Base-by-base conservation (phyloP, 2,113 vertebrate species). In the Lagopus leucura region DNA sequence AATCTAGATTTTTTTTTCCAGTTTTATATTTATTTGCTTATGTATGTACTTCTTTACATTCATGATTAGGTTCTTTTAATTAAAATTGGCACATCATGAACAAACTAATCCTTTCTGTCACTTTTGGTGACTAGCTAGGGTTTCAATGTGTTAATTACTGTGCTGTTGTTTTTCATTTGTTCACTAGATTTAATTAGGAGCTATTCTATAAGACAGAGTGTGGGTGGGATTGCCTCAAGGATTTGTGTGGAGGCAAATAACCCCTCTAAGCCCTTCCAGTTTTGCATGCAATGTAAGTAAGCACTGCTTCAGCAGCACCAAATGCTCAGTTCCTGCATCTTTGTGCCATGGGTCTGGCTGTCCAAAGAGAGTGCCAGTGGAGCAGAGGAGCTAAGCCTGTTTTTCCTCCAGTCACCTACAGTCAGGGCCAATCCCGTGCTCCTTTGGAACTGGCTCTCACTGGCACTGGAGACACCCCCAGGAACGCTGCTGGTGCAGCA, bases 211-310 rank as follows among this genome's bases (percentile, higher is more conserved):
- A 43, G 32, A 50, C 5, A 74, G 70, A 84, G 43, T 57, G 11
- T 22, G 20, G 21, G 18, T 24, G n/a, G 2, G 3, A 17, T 9
- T 45, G 3, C n/a, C 7, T 11, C 0, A 0, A 42, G 28, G 13
- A 4, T 71, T 63, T 86, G 1, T 54, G 28, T 80, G 55, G 34
- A 70, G 54, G 24, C 1, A 38, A 40, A 50, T 43, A 10, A 42
- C 19, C 10, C 3, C 11, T 15, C 10, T 0, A 0, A 45, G 24
- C 24, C 0, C 30, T 1, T 0, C 66, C 38, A 43, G 13, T 13
- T 77, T 63, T 88, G 52, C 13, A 4, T 0, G 1, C 34, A 16
- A 11, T 45, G 13, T 10, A 47, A 30, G 27, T 40, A 20, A 40
- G 7, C 15, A 43, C 18, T 3, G 0, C 14, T 43, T 8, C 1